Percentiles rank a stretch among this genome's conserved stretches.
Conservation (phyloP, 2,113 vertebrate species). For the Psophia crepitans region DNA sequence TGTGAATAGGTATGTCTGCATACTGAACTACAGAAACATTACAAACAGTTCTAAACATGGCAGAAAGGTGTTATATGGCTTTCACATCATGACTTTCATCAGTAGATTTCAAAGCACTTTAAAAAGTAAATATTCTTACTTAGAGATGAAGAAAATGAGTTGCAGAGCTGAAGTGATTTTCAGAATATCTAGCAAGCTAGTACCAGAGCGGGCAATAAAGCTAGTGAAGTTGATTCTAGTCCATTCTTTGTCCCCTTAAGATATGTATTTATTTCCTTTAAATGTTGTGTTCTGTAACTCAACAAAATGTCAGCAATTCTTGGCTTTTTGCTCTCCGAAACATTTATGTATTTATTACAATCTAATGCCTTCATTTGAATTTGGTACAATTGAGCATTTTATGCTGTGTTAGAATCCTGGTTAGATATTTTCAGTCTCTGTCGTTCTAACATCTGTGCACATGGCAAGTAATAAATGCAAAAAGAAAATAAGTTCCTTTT, state of each 20-base stretch:
- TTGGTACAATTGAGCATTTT: background rate
- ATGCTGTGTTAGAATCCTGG: background rate
- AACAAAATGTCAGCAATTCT: background rate
- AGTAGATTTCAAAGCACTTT: background rate
- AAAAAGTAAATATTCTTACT: background rate
- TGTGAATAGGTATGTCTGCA: background rate
- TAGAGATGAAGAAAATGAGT: background rate
- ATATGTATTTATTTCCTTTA: background rate
- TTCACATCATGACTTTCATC: background rate
- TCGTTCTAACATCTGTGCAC: background rate
- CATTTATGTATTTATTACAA: background rate
- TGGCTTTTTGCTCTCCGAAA: background rate
- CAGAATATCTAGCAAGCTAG: background rate
- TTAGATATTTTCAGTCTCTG: background rate
- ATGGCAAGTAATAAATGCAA: background rate
- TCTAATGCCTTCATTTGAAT: background rate
- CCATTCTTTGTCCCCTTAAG: background rate
- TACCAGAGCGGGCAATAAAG: background rate
- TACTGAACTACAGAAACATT: background rate
- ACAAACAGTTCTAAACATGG: background rate
- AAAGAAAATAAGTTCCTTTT: background rate
- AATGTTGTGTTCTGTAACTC: background rate
- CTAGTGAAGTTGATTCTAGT: background rate
- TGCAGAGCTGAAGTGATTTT: background rate
- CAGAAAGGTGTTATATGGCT: background rate